These are phyloP conservation scores for Clusia tigrina DNA, from an alignment of 2,888 invertebrate species.

Conservation along the genomic window DNA sequence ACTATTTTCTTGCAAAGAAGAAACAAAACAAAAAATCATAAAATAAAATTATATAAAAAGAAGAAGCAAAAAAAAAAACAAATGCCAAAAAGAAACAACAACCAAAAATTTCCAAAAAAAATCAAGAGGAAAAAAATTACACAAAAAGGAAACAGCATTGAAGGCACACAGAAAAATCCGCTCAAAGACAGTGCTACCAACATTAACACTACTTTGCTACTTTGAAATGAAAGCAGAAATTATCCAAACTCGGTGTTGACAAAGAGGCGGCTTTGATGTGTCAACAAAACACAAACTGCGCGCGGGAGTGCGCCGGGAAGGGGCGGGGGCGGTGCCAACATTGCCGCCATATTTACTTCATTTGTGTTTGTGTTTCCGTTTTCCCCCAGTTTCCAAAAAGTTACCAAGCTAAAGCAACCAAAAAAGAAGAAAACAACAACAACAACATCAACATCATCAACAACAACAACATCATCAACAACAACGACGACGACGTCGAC, in stretches of 20 bases:
- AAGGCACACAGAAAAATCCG: background rate
- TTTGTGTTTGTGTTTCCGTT: background rate
- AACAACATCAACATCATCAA: too few species aligned
- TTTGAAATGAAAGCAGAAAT: background rate
- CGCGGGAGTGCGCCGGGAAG: background rate
- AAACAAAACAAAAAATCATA: background rate
- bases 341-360: constrained; percentile 6
- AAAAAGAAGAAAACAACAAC: too few species aligned
- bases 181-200: constrained; percentile 2
- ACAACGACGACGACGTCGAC: too few species aligned
- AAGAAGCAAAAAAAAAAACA: background rate
- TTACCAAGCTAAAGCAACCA: too few species aligned
- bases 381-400: too few species aligned
- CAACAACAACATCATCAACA: too few species aligned
- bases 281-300: background rate
- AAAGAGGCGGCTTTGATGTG: background rate
- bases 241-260: background rate
- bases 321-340: background rate
- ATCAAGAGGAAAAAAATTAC: background rate
- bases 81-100: background rate
- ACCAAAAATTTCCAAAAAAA: background rate
- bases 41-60: too few species aligned
- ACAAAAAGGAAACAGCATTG: background rate
- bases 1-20: background rate
- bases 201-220: constrained; percentile 1